These are phyloP conservation scores for Leptinotarsa juncta DNA, from an alignment of 2,888 invertebrate genomes.

Conservation along the genomic window DNA sequence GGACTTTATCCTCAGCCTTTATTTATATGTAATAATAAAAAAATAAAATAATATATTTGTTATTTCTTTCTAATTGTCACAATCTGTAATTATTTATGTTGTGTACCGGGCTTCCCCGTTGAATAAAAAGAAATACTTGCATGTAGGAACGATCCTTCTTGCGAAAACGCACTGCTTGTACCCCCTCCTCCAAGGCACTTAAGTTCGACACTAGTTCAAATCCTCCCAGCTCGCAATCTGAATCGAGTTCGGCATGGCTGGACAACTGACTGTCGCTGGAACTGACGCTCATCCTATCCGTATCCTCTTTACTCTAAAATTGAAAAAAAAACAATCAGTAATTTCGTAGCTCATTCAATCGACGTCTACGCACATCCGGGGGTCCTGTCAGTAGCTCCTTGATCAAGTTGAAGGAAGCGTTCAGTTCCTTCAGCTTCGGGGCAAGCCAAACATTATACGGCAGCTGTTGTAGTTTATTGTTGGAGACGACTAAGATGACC, in stretches of 20 bases:
- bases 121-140: slow-evolving; percentile 51
- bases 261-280: slow-evolving; percentile 65
- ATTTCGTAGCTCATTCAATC: neutral
- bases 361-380: slow-evolving; percentile 59
- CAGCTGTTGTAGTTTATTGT: slow-evolving; percentile 88
- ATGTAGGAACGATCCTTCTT: slow-evolving; percentile 63
- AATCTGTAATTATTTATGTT: too few species aligned
- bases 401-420: slow-evolving; percentile 89
- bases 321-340: neutral
- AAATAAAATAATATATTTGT: too few species aligned
- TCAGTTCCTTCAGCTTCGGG: slow-evolving; percentile 87
- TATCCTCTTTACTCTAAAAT: slow-evolving; percentile 59
- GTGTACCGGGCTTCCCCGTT: too few species aligned
- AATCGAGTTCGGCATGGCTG: slow-evolving; percentile 60
- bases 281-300: slow-evolving; percentile 63
- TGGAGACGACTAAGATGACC: slow-evolving; percentile 88
- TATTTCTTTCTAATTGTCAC: too few species aligned
- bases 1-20: too few species aligned
- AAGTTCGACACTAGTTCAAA: slow-evolving; percentile 58
- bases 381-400: slow-evolving; percentile 78
- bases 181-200: slow-evolving; percentile 56
- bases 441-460: slow-evolving; percentile 90
- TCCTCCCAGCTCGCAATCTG: slow-evolving; percentile 59
- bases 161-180: slow-evolving; percentile 58
- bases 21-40: too few species aligned